Evolutionary conservation across 1,140 invertebrate genomes (phyloP), one percentile per base, ranked within the genome.

Genomic region (Drosophila sechellia): DNA sequence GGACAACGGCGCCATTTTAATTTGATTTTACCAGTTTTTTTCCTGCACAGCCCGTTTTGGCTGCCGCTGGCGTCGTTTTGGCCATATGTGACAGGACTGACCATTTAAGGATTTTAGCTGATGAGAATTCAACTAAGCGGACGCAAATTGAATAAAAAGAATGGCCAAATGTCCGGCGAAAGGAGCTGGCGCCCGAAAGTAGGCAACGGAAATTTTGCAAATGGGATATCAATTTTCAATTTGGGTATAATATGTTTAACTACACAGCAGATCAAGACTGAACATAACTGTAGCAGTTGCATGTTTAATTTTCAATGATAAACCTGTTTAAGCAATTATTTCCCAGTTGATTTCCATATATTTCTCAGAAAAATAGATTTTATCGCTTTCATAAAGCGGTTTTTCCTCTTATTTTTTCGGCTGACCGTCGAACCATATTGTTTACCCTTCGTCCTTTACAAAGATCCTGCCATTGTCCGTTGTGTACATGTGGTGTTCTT

Each of bases 1-100:
- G 73, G 70, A 34, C 70, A 68, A 35, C 75, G 83, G 79, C 84
- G 84, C 84, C 84, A 89, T 77, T 89, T 89, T 89, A 89, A 89
- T 80, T 89, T 89, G 84, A 89, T 84, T 90, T 83, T 72, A 25
- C 57, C 43, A 50, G 39, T 46, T 46, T 42, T 49, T 50, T 45
- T 49, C 43, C 37, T 48, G 52, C 54, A n/a, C 35, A n/a, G 35
- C 12, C 49, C 49, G 25, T 58, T 31, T 31, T 49, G 66, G 55
- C 63, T 74, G 58, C 63, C 59, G 31, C 22, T 53, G 76, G 69
- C 79, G 76, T 77, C 83, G 72, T 54, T 84, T 59, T 77, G 79
- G 53, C 84, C 68, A 72, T 74, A 63, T 83, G 57, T 84, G 80
- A 84, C 76, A 81, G 83, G 63, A 61, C 65, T 76, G 77, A 85